Conservation (phyloP, 2,888 invertebrate species). For the Muscina levida region DNA sequence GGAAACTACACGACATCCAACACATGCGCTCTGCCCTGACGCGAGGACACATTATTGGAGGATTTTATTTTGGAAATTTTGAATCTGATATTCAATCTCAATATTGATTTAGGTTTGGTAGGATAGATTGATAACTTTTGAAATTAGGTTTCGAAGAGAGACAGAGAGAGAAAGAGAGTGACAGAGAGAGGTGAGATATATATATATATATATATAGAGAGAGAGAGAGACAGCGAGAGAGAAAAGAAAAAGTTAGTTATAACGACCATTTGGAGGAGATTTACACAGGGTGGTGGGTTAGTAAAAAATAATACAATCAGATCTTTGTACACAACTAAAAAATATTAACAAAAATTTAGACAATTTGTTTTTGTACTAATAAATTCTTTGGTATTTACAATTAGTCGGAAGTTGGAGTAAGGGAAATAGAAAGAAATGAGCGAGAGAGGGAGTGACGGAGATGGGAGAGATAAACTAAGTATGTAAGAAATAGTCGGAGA, state of each 20-base stretch:
- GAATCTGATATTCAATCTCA: conserved; percentile 13
- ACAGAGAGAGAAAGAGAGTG: too few relatives aligned
- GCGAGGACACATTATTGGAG: conserved; percentile 79
- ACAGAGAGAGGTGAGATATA: too few relatives aligned
- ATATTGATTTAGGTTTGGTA: conserved; percentile 25
- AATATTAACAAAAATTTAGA: conserved; percentile 17
- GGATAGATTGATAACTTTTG: conserved; percentile 45
- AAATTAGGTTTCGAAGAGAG: conserved; percentile 57
- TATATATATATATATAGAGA: too few relatives aligned
- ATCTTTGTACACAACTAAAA: conserved; percentile 29
- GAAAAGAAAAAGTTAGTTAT: conserved; percentile 26
- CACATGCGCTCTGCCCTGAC: conserved; percentile 81
- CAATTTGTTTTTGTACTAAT: conserved; percentile 35
- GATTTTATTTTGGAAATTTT: conserved; percentile 27
- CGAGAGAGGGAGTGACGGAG: conserved; percentile 45
- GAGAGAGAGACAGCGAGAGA: too few relatives aligned
- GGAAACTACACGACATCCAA: conserved; percentile 79
- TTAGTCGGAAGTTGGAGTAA: too few relatives aligned
- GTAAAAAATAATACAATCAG: conserved; percentile 30
- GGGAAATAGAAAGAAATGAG: conserved; percentile 44
- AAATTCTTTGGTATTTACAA: conserved; percentile 64
- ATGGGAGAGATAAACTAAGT: too few relatives aligned
- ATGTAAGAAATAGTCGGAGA: conserved; percentile 49
- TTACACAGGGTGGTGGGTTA: conserved; percentile 2
- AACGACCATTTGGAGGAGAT: background rate